phyloP scores from a whole-genome alignment of 2,888 invertebrate genomes.

The Ypsolopha scabrella region DNA sequence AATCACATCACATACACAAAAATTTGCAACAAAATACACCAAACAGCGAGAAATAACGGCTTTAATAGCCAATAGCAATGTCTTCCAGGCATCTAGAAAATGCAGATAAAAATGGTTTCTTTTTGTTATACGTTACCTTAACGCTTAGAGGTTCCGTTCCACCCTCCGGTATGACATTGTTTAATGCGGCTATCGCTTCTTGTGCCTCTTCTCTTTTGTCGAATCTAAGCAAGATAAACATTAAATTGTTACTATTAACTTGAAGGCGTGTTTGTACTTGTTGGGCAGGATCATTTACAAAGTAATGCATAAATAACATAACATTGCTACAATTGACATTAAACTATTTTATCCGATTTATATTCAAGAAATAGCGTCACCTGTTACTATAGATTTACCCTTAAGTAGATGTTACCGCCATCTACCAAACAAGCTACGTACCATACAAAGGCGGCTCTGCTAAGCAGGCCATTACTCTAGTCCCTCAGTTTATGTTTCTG shows the following conservation, averaged over 20 bases:
- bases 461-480: background rate
- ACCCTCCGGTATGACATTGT: conserved; percentile 87
- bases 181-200: conserved; percentile 87
- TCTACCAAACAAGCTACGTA: background rate
- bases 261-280: too few species aligned
- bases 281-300: too few species aligned
- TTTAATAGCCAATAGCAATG: background rate
- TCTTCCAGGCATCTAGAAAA: background rate
- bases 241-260: background rate
- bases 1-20: too few species aligned
- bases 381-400: too few species aligned
- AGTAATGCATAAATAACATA: too few species aligned
- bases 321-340: background rate
- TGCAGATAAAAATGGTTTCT: background rate
- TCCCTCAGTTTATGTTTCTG: background rate
- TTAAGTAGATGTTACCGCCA: background rate
- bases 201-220: conserved; percentile 91
- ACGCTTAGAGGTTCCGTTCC: conserved; percentile 87
- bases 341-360: too few species aligned
- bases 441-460: background rate
- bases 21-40: too few species aligned
- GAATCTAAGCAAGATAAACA: conserved; percentile 66
- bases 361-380: too few species aligned
- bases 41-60: too few species aligned
- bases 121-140: conserved; percentile 47